phyloP scores from a whole-genome alignment of 2,888 invertebrate species.

The Tillus elongatus region DNA sequence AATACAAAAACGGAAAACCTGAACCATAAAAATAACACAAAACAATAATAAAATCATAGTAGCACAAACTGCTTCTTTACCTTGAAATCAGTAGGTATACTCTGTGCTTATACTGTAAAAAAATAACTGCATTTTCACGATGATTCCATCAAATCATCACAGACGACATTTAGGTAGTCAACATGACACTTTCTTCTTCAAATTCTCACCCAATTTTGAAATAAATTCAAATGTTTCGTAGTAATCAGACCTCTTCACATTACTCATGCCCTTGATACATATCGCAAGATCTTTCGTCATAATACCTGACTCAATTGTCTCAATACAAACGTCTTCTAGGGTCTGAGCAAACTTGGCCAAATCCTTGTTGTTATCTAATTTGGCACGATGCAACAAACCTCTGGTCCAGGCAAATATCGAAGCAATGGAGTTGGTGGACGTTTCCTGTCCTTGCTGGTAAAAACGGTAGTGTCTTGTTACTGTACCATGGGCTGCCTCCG shows the following conservation, averaged over 20 bases:
- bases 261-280: conserved; percentile 89
- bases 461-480: conserved; percentile 46
- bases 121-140: too few relatives aligned
- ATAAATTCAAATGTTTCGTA: conserved; percentile 96
- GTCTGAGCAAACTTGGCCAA: conserved; percentile 74
- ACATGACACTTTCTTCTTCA: conserved; percentile 54
- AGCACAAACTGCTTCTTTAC: too few relatives aligned
- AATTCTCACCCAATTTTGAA: conserved; percentile 86
- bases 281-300: conserved; percentile 99
- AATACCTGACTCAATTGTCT: conserved; percentile 86
- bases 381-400: conserved; percentile 88
- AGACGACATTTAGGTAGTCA: conserved; percentile 42
- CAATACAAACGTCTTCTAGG: conserved; percentile 83
- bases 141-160: too few relatives aligned
- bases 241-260: conserved; percentile 71
- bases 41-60: too few relatives aligned
- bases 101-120: too few relatives aligned
- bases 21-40: too few relatives aligned
- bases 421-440: conserved; percentile 97
- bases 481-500: conserved; percentile 98
- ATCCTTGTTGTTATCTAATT: conserved; percentile 74
- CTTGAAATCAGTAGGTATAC: too few relatives aligned
- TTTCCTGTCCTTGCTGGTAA: conserved; percentile 92
- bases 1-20: too few relatives aligned
- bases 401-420: conserved; percentile 98